phyloP scores from a whole-genome alignment of 2,888 invertebrate species.

The Allolobophora icterica region DNA sequence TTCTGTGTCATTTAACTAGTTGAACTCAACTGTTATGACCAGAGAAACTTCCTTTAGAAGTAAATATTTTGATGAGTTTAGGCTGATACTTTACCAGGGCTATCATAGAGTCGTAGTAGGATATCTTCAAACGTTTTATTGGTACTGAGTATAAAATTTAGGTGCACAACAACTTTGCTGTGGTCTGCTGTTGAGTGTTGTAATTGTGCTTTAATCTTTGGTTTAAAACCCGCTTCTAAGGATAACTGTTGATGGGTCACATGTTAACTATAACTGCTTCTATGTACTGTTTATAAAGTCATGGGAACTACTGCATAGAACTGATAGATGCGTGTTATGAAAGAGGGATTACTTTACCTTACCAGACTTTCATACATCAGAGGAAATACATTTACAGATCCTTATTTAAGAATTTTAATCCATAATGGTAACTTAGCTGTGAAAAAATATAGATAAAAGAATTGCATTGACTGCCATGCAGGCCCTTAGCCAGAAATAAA shows the following conservation, averaged over 20 bases:
- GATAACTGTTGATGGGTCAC: not conserved
- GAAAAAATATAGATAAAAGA: not conserved
- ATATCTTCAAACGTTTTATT: not conserved
- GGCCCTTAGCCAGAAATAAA: no score
- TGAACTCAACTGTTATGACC: not conserved
- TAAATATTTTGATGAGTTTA: not conserved
- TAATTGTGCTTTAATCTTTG: not conserved
- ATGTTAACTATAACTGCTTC: not conserved
- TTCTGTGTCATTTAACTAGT: not conserved
- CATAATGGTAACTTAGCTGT: not conserved
- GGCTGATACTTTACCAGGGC: not conserved
- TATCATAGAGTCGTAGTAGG: not conserved
- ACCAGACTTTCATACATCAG: no score
- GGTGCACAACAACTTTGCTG: not conserved
- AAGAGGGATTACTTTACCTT: no score
- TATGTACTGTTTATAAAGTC: not conserved
- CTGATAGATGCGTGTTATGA: not conserved
- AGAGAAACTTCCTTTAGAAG: not conserved
- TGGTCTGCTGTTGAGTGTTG: not conserved
- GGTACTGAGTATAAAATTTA: not conserved
- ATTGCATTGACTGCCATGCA: not conserved
- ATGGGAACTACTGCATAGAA: not conserved
- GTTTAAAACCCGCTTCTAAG: not conserved
- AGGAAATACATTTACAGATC: not conserved
- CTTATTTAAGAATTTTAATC: not conserved